Conservation (phyloP, 2,797 vertebrate genomes). For the Onychomys torridus region DNA sequence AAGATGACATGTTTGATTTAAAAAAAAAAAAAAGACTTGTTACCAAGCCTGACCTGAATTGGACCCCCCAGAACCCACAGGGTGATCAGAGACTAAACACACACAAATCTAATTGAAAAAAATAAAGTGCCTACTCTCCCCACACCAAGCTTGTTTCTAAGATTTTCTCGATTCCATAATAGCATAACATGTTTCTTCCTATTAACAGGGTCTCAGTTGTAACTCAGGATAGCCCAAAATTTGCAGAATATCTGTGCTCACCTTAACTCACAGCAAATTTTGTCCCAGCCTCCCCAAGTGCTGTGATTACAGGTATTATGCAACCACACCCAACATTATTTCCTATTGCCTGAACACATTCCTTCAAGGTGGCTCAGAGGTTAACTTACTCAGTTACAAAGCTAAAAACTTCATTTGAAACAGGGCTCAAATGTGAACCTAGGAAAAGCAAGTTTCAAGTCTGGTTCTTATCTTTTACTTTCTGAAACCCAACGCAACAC, state of each 20-base stretch:
- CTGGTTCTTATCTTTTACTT: not conserved
- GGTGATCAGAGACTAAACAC: not conserved
- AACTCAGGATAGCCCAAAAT: not conserved
- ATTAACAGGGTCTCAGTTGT: not conserved
- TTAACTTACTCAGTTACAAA: not conserved
- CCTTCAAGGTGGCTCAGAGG: not conserved
- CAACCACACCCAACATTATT: not conserved
- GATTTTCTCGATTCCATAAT: not conserved
- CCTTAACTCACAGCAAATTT: not conserved
- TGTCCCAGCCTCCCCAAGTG: not conserved
- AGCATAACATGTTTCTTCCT: not conserved
- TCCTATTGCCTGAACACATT: not conserved
- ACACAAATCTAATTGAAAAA: not conserved
- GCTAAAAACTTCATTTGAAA: not conserved
- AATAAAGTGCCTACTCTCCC: not conserved
- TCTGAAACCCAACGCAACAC: not conserved
- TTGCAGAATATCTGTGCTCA: not conserved
- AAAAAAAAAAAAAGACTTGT: not conserved
- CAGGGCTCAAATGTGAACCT: constrained; percentile 31
- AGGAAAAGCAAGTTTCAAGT: not conserved
- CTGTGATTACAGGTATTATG: not conserved
- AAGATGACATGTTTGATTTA: not conserved
- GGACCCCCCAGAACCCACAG: not conserved
- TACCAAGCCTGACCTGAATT: not conserved
- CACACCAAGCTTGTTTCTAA: not conserved